Evolutionary conservation across 2,113 vertebrate genomes (phyloP).

Genomic region (Gila orcuttii): DNA sequence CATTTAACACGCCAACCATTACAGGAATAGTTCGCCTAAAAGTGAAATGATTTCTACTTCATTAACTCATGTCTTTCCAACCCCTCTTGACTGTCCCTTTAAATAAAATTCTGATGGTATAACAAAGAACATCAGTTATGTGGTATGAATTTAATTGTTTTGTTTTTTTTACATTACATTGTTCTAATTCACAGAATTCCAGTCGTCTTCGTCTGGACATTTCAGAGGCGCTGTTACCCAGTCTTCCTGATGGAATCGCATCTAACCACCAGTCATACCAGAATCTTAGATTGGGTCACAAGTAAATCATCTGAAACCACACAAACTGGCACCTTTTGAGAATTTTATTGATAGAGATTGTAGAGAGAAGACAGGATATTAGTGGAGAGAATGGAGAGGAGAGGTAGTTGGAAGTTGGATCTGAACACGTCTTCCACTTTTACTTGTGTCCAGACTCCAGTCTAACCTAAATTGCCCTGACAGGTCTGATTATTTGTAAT

Average conservation of each 20-base stretch:
- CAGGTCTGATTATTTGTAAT: background rate
- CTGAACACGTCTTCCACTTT: background rate
- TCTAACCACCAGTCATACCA: background rate
- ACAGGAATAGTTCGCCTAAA: background rate
- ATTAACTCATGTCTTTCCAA: too few relatives aligned
- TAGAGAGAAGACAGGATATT: background rate
- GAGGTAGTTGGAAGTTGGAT: background rate
- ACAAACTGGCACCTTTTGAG: background rate
- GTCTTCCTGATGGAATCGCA: background rate
- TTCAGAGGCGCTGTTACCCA: conserved; percentile 14
- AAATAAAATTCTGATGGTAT: background rate
- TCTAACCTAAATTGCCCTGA: background rate
- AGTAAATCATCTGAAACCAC: background rate
- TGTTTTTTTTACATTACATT: background rate
- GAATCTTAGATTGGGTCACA: background rate
- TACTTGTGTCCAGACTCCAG: background rate
- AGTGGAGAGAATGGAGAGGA: too few relatives aligned
- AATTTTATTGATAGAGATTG: background rate
- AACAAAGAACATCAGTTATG: background rate
- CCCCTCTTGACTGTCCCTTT: background rate
- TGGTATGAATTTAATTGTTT: background rate
- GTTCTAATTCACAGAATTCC: conserved; percentile 16
- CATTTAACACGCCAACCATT: background rate
- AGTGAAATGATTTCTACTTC: too few relatives aligned
- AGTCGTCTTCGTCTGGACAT: conserved; percentile 11